These are phyloP conservation scores for Deroplatys truncata DNA, from an alignment of 2,888 invertebrate genomes.

Conservation along the genomic window DNA sequence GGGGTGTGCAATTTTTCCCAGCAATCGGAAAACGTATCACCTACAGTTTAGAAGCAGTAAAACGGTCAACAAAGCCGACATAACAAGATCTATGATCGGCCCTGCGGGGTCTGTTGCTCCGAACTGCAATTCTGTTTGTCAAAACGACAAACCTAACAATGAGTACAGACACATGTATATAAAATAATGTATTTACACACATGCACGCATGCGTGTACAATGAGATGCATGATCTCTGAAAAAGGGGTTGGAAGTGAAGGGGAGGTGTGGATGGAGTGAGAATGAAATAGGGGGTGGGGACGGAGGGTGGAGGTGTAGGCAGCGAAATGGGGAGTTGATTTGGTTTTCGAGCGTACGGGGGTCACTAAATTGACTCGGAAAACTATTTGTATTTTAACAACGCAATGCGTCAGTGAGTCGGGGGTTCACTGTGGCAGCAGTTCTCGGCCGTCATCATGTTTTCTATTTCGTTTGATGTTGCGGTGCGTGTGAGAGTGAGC, in stretches of 20 bases:
- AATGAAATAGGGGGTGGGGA: not conserved
- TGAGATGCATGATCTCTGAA: conserved; percentile 11
- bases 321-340: conserved; percentile 17
- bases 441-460: not conserved
- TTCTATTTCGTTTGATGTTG: conserved; percentile 16
- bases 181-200: conserved; percentile 11
- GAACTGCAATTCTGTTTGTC: not conserved
- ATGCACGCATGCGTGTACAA: conserved; percentile 10
- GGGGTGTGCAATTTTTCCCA: not conserved
- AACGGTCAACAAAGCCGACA: not conserved
- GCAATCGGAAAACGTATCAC: not conserved
- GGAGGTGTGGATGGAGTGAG: not conserved
- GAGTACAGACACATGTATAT: not conserved
- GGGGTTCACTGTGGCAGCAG: not conserved
- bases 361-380: conserved; percentile 23
- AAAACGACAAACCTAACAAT: not conserved
- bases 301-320: not conserved
- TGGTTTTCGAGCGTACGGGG: conserved; percentile 11
- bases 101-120: not conserved
- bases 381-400: conserved; percentile 22
- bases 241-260: conserved; percentile 2
- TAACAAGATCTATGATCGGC: not conserved
- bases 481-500: not conserved
- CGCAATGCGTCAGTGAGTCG: not conserved
- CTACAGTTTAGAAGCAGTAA: not conserved